Evolutionary conservation across 2,888 invertebrate species (phyloP).

Genomic region (Onchidella celtica): DNA sequence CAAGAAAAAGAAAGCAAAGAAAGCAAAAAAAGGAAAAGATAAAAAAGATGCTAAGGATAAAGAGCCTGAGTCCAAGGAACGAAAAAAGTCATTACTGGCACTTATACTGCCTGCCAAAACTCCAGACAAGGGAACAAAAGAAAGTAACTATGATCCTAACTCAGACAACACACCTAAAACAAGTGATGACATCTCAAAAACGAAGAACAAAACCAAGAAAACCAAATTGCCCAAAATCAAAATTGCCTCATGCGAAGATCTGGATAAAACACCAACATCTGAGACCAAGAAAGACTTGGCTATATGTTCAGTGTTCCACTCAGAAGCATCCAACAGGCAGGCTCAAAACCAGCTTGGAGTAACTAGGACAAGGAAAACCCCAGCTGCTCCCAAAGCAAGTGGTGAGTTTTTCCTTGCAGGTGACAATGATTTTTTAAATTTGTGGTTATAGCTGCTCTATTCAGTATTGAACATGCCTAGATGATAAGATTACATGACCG

Average conservation of each 20-base stretch:
- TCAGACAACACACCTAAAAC: slow-evolving; percentile 28
- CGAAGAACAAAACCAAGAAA: slow-evolving; percentile 42
- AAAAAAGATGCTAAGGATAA: slow-evolving; percentile 54
- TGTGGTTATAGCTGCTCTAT: too few relatives aligned
- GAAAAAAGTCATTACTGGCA: slow-evolving; percentile 73
- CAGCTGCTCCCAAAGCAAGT: slow-evolving; percentile 75
- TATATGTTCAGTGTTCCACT: slow-evolving; percentile 66
- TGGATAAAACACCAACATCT: slow-evolving; percentile 29
- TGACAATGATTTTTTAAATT: neutral
- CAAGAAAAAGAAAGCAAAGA: slow-evolving; percentile 61
- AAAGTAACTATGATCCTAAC: neutral
- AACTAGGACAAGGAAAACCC: slow-evolving; percentile 48
- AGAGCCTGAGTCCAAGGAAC: slow-evolving; percentile 59
- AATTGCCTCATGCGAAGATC: slow-evolving; percentile 11
- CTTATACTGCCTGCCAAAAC: slow-evolving; percentile 70
- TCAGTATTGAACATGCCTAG: too few relatives aligned
- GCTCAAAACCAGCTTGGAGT: neutral
- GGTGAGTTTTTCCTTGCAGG: slow-evolving; percentile 63
- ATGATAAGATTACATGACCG: too few relatives aligned
- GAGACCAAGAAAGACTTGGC: slow-evolving; percentile 66
- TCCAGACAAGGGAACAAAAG: slow-evolving; percentile 58
- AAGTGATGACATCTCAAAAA: slow-evolving; percentile 43
- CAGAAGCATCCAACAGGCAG: slow-evolving; percentile 34
- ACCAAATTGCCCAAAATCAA: slow-evolving; percentile 32
- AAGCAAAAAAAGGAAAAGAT: slow-evolving; percentile 58